These are phyloP conservation scores for Lasioglossum oenotherae DNA, from an alignment of 2,888 invertebrate genomes.

Conservation along the genomic window DNA sequence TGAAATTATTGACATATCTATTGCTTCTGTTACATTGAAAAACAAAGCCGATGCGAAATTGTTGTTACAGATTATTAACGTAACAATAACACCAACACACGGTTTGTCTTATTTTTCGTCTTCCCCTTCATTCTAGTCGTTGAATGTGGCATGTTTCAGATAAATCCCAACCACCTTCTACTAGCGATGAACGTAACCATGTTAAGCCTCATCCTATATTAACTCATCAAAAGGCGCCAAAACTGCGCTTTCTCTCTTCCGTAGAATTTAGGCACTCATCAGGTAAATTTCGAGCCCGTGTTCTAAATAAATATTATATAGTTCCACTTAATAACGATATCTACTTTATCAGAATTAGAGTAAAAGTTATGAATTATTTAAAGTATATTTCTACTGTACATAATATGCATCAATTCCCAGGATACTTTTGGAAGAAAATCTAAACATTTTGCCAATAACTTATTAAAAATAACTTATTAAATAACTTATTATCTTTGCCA, in stretches of 20 bases:
- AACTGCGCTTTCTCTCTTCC: constrained; percentile 92
- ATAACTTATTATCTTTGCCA: not conserved
- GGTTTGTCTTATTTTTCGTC: constrained; percentile 67
- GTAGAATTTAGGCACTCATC: constrained; percentile 93
- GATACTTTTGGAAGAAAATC: not conserved
- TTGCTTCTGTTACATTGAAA: not conserved
- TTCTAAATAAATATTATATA: constrained; percentile 47
- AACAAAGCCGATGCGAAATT: not conserved
- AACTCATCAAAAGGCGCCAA: constrained; percentile 87
- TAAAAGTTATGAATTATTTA: not conserved
- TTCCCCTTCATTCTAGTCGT: constrained; percentile 78
- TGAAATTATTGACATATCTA: not conserved
- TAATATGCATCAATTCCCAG: not conserved
- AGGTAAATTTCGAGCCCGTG: constrained; percentile 85
- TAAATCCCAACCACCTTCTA: constrained; percentile 86
- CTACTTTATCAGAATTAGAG: not conserved
- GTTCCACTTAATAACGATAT: constrained; percentile 7
- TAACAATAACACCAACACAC: constrained; percentile 47
- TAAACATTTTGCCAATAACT: not conserved
- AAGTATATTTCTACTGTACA: not conserved
- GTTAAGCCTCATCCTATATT: constrained; percentile 83
- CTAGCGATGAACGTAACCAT: constrained; percentile 86
- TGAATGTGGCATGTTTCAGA: constrained; percentile 86
- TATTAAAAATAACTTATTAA: not conserved
- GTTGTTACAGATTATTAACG: constrained; percentile 18